Percentiles rank a stretch among this genome's conserved stretches.
phyloP scores from a whole-genome alignment of 1,140 invertebrate species.

The Zaprionus davidi region DNA sequence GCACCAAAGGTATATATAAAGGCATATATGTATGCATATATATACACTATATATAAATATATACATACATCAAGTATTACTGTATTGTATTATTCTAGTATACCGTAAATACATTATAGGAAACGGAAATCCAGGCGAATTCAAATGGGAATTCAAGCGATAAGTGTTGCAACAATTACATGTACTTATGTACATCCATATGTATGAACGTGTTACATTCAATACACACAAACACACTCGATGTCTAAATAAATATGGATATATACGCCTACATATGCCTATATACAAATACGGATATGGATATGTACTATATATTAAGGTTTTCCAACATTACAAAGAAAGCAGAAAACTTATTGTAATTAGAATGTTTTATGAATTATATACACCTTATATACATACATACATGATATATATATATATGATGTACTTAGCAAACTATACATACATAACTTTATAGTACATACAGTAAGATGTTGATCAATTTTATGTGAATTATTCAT shows the following conservation, averaged over 20 bases:
- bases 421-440: slow-evolving; percentile 21
- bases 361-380: slow-evolving; percentile 80
- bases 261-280: neutral
- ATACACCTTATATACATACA: slow-evolving; percentile 73
- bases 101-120: slow-evolving; percentile 21
- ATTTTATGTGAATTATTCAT: slow-evolving; percentile 80
- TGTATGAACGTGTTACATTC: too few species aligned
- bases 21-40: slow-evolving; percentile 43
- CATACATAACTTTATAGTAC: slow-evolving; percentile 31
- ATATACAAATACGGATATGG: neutral
- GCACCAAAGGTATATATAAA: slow-evolving; percentile 71
- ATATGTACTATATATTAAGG: slow-evolving; percentile 47
- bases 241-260: neutral
- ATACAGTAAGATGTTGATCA: slow-evolving; percentile 70
- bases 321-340: slow-evolving; percentile 53
- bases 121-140: slow-evolving; percentile 38
- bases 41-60: slow-evolving; percentile 47
- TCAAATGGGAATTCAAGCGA: slow-evolving; percentile 6
- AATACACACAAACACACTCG: neutral
- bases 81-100: slow-evolving; percentile 25
- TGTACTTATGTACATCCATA: slow-evolving; percentile 6
- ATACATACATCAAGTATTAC: slow-evolving; percentile 35
- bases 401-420: slow-evolving; percentile 24
- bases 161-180: neutral
- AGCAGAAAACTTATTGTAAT: slow-evolving; percentile 58